Base-by-base conservation (phyloP, 2,888 invertebrate species). In the Lutraria lutraria region DNA sequence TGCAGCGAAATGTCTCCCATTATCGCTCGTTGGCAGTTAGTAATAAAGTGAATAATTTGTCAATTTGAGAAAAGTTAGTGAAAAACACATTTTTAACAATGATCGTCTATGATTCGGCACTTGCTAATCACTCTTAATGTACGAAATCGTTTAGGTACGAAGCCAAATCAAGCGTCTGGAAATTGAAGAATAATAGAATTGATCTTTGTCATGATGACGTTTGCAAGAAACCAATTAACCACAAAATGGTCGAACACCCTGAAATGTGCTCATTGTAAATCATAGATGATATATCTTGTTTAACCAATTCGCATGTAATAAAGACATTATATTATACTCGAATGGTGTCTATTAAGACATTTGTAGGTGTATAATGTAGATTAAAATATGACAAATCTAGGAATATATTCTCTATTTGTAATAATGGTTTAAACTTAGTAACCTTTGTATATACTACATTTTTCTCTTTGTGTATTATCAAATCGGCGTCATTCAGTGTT, bases 141-240 rank as follows among this genome's bases (percentile, higher is more conserved):
- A 76, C 76, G 76, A 76, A 25, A 76, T 19, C 34, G 34, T 34
- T 76, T 34, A 19, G 31, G 76, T 76, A 76, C 76, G 76, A 76
- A 76, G 15, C 34, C 76, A 76, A 76, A 76, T 76, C 34, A 76
- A 76, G 76, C 76, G 76, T 76, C 76, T 76, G 76, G 43, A 43
- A 43, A 43, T 43, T 43, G 43, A 43, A 43, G 43, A 76, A 34
- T n/a, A 76, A 76, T 31, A 19, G 34, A 76, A n/a, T 4, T 76
- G 31, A 34, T 34, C 76, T 25, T 31, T 34, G 76, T 76, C 76
- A 76, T 12, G 19, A 76, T 76, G 76, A 76, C 76, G 29, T 15
- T 76, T 34, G 76, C 15, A 31, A 76, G 19, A 19, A 19, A 15
- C 34, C 13, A 76, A 76, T 76, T 76, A 34, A 76, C 76, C 63